Evolutionary conservation across 2,113 vertebrate species (phyloP).

Genomic region (Dendrocopos noguchii): DNA sequence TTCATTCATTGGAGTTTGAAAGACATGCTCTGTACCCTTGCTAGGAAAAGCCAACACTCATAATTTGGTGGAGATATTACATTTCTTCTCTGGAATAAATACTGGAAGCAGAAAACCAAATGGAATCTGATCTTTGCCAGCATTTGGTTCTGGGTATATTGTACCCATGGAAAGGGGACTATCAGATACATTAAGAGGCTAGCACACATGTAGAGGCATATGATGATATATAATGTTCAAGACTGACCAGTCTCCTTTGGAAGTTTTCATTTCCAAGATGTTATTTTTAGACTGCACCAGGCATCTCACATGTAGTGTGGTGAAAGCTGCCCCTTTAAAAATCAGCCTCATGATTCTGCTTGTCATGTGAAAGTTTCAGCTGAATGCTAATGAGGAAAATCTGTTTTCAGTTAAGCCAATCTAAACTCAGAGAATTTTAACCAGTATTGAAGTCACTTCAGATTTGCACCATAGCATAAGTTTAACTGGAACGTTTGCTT

Average conservation of each 20-base stretch:
- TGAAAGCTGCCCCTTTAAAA: conserved; percentile 23
- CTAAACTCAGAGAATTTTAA: conserved; percentile 44
- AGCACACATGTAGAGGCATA: background rate
- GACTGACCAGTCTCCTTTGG: background rate
- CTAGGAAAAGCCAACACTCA: background rate
- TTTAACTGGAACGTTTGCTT: conserved; percentile 58
- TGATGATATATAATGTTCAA: background rate
- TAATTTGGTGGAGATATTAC: background rate
- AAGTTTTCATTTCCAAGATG: background rate
- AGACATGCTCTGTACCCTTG: background rate
- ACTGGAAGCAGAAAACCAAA: background rate
- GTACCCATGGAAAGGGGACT: background rate
- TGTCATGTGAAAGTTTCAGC: conserved; percentile 55
- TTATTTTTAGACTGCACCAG: background rate
- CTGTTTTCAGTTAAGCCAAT: conserved; percentile 45
- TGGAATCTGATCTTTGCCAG: background rate
- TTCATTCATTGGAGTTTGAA: background rate
- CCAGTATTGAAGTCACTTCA: conserved; percentile 46
- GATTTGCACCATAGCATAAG: conserved; percentile 42
- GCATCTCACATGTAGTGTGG: background rate
- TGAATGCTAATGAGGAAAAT: conserved; percentile 44
- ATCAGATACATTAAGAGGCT: background rate
- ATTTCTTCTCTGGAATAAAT: background rate
- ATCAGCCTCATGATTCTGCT: background rate
- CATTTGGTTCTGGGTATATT: background rate